phyloP scores from a whole-genome alignment of 2,113 vertebrate genomes.

The Lutjanus erythropterus region DNA sequence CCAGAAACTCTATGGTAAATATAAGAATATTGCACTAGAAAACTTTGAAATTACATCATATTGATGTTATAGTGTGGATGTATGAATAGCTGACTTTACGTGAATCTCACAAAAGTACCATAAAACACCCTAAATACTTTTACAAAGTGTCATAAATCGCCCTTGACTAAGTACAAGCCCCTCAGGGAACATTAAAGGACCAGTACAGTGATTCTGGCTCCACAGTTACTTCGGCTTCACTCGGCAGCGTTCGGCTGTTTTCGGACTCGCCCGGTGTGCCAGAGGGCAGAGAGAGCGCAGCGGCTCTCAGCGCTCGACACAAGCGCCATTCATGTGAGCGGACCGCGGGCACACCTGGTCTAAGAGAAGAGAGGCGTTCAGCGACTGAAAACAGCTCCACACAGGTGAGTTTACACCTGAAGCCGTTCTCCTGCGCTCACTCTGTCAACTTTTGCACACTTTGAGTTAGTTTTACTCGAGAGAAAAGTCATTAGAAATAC shows the following conservation, averaged over 20 bases:
- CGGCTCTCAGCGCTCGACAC: constrained; percentile 28
- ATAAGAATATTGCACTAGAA: background rate
- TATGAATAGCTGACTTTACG: background rate
- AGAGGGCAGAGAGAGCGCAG: constrained; percentile 58
- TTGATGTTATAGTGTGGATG: too few relatives aligned
- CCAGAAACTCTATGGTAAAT: background rate
- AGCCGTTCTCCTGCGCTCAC: fast-evolving
- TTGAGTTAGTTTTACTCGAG: background rate
- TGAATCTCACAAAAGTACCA: background rate
- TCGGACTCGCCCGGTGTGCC: constrained; percentile 34
- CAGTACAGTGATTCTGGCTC: background rate
- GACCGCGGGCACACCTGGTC: constrained; percentile 75
- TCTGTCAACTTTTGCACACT: background rate
- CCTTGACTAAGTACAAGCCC: too few relatives aligned
- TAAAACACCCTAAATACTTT: background rate
- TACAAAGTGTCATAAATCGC: background rate
- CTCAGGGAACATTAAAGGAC: background rate
- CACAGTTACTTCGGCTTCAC: constrained; percentile 24
- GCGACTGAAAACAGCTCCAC: background rate
- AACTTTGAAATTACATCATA: background rate
- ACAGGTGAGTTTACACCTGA: constrained; percentile 72
- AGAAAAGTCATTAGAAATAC: too few relatives aligned
- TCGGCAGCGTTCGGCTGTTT: constrained; percentile 61
- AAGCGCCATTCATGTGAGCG: constrained; percentile 52
- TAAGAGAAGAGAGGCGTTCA: constrained; percentile 8